Percentiles rank a stretch among this genome's conserved stretches.
These are phyloP conservation scores for Dysidea cf. avara DNA, from an alignment of 37 sponge, comb jelly and placozoan genomes.

Conservation along the genomic window DNA sequence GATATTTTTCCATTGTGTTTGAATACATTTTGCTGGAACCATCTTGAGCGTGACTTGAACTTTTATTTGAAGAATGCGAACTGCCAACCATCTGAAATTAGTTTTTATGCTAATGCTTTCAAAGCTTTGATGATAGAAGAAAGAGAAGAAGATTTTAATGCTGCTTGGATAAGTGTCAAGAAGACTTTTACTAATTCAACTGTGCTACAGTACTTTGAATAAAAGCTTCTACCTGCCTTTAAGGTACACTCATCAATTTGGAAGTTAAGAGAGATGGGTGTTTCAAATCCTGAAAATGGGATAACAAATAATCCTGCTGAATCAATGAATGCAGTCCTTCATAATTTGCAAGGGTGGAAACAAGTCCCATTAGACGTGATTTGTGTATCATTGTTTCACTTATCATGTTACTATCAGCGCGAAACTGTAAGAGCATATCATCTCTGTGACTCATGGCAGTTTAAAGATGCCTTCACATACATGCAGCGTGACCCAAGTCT, in stretches of 20 bases:
- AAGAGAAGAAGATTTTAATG: not conserved
- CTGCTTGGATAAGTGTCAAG: no score
- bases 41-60: slow-evolving; percentile 4
- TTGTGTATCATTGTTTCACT: no score
- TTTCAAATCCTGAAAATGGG: slow-evolving; percentile 7
- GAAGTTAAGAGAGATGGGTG: not conserved
- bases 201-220: no score
- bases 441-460: no score
- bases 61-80: not conserved
- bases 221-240: slow-evolving; percentile 4
- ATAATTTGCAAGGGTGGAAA: slow-evolving; percentile 15
- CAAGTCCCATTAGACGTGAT: slow-evolving; percentile 13
- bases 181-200: slow-evolving; percentile 7
- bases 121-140: no score
- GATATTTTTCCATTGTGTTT: slow-evolving; percentile 16
- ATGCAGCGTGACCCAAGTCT: slow-evolving; percentile 5
- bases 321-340: no score
- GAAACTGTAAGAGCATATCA: slow-evolving; percentile 14
- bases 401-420: not conserved
- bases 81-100: slow-evolving; percentile 1
- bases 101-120: no score
- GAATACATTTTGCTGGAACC: no score
- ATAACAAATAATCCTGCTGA: slow-evolving; percentile 20
- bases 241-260: slow-evolving; percentile 14
- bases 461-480: no score